These are phyloP conservation scores for Megaceryle maxima DNA, from an alignment of 2,113 vertebrate species.

Conservation along the genomic window DNA sequence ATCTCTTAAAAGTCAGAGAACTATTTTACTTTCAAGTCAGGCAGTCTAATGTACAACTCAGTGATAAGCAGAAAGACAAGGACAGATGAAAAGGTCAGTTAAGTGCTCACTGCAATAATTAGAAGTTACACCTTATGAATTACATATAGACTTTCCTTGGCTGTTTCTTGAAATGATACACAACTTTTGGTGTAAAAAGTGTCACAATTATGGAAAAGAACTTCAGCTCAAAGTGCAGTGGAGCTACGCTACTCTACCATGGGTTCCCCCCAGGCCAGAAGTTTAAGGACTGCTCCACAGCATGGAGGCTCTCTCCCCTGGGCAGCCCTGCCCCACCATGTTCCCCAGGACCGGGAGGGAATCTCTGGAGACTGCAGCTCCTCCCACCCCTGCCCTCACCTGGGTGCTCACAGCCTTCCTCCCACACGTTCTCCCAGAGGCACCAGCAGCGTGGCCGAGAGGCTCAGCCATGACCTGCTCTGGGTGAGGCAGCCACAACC, in stretches of 20 bases:
- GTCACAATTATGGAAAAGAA: background rate
- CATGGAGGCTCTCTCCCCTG: accelerated
- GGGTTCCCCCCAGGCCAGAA: background rate
- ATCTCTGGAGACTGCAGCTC: accelerated
- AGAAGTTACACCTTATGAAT: background rate
- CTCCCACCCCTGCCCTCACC: background rate
- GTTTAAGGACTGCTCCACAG: background rate
- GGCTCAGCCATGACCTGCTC: background rate
- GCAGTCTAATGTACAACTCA: background rate
- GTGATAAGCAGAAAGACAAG: background rate
- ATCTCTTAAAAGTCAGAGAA: background rate
- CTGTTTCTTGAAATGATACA: accelerated
- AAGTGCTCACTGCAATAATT: background rate
- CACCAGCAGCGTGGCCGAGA: accelerated
- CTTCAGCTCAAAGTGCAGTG: background rate
- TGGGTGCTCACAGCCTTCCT: accelerated
- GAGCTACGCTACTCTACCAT: accelerated
- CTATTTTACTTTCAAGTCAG: background rate
- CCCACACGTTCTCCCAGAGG: accelerated
- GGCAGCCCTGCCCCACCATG: accelerated
- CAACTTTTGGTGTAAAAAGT: background rate
- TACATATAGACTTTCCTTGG: background rate
- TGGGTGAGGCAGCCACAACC: accelerated
- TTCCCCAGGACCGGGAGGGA: background rate
- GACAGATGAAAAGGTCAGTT: background rate